Evolutionary conservation across 2,797 vertebrate species (phyloP).

Genomic region (Pipistrellus kuhlii): DNA sequence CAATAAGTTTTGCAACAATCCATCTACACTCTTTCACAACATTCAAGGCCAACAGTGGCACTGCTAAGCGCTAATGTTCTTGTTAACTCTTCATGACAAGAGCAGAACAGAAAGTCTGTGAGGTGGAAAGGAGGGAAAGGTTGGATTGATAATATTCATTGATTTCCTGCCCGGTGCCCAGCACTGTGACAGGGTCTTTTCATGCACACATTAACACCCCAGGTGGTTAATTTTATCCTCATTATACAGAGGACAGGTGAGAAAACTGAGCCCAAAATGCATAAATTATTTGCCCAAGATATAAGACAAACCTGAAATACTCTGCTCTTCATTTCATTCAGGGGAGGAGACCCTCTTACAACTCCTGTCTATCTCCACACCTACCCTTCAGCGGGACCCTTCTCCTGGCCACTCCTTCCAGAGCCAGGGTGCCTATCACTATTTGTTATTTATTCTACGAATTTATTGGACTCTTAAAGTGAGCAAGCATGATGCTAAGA

Average conservation of each 20-base stretch:
- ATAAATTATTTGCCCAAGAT: background rate
- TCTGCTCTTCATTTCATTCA: background rate
- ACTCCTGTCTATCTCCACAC: background rate
- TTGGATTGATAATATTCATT: background rate
- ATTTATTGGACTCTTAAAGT: background rate
- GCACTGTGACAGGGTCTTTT: background rate
- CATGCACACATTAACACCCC: background rate
- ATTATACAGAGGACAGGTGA: background rate
- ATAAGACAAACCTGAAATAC: background rate
- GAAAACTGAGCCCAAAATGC: background rate
- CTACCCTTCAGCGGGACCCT: background rate
- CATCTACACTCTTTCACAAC: constrained; percentile 59
- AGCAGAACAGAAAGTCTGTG: background rate
- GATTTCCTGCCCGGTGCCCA: background rate
- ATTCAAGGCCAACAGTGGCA: background rate
- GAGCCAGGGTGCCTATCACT: background rate
- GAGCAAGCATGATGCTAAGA: background rate
- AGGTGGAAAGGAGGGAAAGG: background rate
- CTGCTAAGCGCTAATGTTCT: background rate
- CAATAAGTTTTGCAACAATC: constrained; percentile 63
- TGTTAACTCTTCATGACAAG: constrained; percentile 44
- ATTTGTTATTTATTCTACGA: background rate
- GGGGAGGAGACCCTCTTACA: background rate
- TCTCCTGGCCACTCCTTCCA: background rate
- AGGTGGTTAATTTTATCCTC: background rate